phyloP scores from a whole-genome alignment of 2,113 vertebrate species.

The human (Homo sapiens) region DNA sequence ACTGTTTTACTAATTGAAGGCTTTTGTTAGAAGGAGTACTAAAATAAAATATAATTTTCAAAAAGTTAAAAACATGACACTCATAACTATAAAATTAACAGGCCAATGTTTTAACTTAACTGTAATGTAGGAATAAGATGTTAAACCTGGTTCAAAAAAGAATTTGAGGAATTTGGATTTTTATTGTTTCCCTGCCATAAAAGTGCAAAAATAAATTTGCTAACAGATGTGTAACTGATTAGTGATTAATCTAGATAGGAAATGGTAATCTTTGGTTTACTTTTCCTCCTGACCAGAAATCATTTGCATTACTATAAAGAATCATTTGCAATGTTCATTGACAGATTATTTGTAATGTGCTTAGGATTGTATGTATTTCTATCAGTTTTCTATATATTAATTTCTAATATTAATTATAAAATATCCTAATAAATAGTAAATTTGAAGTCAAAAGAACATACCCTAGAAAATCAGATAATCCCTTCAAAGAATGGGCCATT shows the following conservation, averaged over 20 bases:
- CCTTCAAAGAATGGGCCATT: not conserved
- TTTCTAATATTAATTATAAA: not conserved
- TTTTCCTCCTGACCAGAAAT: not conserved
- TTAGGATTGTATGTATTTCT: not conserved
- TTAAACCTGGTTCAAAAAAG: constrained; percentile 3
- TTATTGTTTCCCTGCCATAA: not conserved
- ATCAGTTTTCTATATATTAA: not conserved
- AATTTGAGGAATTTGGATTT: not conserved
- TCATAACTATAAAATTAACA: constrained; percentile 10
- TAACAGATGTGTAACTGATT: not conserved
- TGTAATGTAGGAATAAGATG: not conserved
- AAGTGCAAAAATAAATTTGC: constrained; percentile 4
- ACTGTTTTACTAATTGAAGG: constrained; percentile 40
- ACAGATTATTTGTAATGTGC: not conserved
- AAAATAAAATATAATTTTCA: constrained; percentile 20
- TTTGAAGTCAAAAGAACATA: not conserved
- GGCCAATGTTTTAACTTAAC: not conserved
- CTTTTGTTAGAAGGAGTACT: not conserved
- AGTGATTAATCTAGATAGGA: not conserved
- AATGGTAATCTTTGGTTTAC: not conserved
- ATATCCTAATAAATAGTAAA: not conserved
- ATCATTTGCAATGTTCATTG: not conserved
- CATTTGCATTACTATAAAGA: not conserved
- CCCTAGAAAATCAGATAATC: not conserved
- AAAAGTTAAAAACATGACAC: constrained; percentile 30